phyloP scores from a whole-genome alignment of 2,888 invertebrate species.

The Lycocerus yunnanus region DNA sequence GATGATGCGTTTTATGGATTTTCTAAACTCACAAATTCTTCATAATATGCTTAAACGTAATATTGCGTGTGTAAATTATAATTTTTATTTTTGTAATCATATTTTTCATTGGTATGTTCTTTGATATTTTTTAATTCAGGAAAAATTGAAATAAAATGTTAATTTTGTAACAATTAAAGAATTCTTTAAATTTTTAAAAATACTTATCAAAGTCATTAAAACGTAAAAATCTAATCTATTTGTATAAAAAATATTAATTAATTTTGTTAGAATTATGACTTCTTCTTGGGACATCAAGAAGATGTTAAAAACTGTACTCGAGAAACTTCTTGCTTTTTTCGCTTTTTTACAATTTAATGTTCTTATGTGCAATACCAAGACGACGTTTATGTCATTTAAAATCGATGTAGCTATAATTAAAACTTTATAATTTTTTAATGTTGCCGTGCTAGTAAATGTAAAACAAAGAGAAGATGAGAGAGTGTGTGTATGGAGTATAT shows the following conservation, averaged over 20 bases:
- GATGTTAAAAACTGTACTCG: not conserved
- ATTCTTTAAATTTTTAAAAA: not conserved
- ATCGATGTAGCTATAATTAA: not conserved
- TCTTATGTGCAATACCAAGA: not conserved
- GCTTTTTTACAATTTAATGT: not conserved
- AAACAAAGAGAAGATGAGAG: not conserved
- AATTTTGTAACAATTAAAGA: not conserved
- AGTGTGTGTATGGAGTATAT: conserved; percentile 18
- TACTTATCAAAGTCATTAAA: not conserved
- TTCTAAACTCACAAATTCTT: not conserved
- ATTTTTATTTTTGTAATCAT: not conserved
- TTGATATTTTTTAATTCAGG: not conserved
- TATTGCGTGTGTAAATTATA: not conserved
- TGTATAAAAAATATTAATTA: not conserved
- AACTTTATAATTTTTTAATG: not conserved
- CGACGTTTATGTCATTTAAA: too few species aligned
- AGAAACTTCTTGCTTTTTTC: not conserved
- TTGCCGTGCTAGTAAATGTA: not conserved
- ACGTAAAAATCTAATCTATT: not conserved
- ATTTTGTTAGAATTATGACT: not conserved
- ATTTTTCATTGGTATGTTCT: not conserved
- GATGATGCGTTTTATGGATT: not conserved
- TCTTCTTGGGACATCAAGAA: not conserved
- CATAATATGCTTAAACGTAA: not conserved
- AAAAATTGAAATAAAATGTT: not conserved